Conservation (phyloP, 23 tunicate species). For the Trididemnum clinides region DNA sequence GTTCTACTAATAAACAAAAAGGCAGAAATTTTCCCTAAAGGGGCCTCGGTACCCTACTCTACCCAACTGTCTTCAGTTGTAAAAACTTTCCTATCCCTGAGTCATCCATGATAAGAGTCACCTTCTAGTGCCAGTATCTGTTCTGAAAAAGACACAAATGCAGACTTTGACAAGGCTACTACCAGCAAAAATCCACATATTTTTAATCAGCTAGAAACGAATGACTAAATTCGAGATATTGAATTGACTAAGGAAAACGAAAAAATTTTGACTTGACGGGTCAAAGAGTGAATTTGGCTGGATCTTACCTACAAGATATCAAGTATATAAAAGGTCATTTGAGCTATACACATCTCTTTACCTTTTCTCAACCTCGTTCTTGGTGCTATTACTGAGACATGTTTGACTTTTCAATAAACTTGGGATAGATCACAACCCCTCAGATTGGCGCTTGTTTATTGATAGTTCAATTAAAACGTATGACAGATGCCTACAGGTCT, state of each 20-base stretch:
- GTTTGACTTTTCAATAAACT: too few relatives aligned
- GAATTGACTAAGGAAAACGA: neutral
- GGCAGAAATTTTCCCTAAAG: too few relatives aligned
- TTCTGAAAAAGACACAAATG: constrained; percentile 3
- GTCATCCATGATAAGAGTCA: constrained; percentile 4
- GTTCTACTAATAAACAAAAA: too few relatives aligned
- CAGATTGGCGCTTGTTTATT: neutral
- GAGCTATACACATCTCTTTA: neutral
- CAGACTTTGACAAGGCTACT: constrained; percentile 7
- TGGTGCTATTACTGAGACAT: too few relatives aligned
- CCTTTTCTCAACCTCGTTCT: neutral
- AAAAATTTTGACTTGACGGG: neutral
- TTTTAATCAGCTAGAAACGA: constrained; percentile 9
- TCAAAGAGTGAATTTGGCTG: neutral
- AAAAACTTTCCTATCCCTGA: neutral
- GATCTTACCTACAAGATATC: constrained; percentile 2
- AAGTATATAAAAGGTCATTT: neutral
- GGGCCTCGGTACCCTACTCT: too few relatives aligned
- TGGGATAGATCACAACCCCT: too few relatives aligned
- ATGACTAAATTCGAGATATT: neutral
- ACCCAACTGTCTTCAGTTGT: too few relatives aligned
- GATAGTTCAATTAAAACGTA: neutral
- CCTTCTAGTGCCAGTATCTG: neutral
- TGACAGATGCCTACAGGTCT: neutral
- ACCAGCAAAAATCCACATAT: neutral